These are phyloP conservation scores for Bombyx mandarina DNA, from an alignment of 1,140 invertebrate species.

Conservation along the genomic window DNA sequence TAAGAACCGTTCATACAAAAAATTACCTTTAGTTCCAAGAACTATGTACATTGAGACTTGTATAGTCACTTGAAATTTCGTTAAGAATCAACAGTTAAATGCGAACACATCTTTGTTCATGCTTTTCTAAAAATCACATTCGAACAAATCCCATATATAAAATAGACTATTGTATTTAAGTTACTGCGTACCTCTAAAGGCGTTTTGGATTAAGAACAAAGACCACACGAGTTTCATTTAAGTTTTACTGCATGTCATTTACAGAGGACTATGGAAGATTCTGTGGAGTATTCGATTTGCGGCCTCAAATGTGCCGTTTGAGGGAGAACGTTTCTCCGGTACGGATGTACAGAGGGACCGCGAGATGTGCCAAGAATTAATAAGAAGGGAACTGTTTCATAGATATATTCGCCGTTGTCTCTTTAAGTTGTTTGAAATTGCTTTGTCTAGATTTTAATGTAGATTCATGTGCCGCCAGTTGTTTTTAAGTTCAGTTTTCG, in stretches of 20 bases:
- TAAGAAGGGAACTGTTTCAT: constrained; percentile 20
- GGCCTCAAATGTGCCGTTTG: constrained; percentile 28
- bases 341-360: constrained; percentile 14
- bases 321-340: constrained; percentile 16
- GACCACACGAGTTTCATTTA: constrained; percentile 34
- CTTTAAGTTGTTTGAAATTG: no score
- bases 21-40: no score
- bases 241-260: constrained; percentile 32
- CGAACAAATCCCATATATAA: not conserved
- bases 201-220: constrained; percentile 20
- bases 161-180: constrained; percentile 24
- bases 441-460: no score
- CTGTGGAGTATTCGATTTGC: constrained; percentile 32
- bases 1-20: no score
- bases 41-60: no score
- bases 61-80: no score
- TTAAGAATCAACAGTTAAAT: no score
- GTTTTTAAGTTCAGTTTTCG: no score
- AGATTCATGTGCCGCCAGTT: no score
- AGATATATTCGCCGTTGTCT: no score
- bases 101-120: no score
- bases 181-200: constrained; percentile 15
- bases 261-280: not conserved
- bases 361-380: constrained; percentile 24
- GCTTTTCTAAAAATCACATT: no score